Evolutionary conservation across 1,140 invertebrate species (phyloP).

Genomic region (Triops longicaudatus): DNA sequence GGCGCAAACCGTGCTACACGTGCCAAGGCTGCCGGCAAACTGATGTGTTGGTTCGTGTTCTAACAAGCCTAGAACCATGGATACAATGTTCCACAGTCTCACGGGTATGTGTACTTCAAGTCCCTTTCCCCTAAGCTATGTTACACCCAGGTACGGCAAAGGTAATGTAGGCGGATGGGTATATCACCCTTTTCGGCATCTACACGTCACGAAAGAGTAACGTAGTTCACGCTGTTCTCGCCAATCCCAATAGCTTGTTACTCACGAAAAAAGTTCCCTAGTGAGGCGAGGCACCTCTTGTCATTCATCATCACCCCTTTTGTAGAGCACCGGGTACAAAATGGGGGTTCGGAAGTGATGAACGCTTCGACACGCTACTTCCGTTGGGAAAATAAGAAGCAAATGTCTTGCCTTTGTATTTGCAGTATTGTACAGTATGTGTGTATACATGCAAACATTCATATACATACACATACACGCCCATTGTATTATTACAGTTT

Average conservation of each 20-base stretch:
- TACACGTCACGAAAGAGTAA: background rate
- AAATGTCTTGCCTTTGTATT: background rate
- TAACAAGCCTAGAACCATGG: background rate
- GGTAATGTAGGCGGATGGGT: background rate
- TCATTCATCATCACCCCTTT: conserved; percentile 10
- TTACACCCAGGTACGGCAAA: background rate
- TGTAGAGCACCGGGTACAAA: background rate
- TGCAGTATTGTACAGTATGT: background rate
- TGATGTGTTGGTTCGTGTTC: background rate
- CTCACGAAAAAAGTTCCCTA: background rate
- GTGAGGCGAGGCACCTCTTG: conserved; percentile 1
- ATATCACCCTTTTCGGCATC: background rate
- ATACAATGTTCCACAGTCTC: background rate
- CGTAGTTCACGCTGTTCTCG: background rate
- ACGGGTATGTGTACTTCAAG: background rate
- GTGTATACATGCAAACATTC: background rate
- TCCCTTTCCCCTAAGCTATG: background rate
- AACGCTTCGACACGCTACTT: background rate
- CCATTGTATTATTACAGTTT: background rate
- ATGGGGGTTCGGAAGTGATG: background rate
- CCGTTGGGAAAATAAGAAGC: conserved; percentile 11
- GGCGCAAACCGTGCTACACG: background rate
- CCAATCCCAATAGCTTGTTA: background rate
- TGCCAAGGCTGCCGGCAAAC: conserved; percentile 9
- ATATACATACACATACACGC: background rate